These are phyloP conservation scores for Thunnus thynnus DNA, from an alignment of 2,113 vertebrate species.

Conservation along the genomic window DNA sequence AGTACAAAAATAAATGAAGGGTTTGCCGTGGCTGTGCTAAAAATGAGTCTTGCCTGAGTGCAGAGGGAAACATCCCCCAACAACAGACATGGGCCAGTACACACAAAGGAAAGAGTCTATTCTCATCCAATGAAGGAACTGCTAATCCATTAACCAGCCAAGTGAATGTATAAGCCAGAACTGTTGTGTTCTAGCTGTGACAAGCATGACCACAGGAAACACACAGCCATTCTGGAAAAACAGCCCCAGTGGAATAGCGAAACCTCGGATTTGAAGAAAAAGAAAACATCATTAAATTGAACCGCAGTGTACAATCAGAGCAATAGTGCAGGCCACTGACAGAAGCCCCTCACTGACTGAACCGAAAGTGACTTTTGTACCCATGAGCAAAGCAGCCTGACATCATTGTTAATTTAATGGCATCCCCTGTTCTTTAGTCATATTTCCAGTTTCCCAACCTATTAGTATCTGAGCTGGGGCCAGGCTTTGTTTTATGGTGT, in stretches of 20 bases:
- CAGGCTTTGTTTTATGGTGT: conserved; percentile 58
- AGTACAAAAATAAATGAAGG: conserved; percentile 8
- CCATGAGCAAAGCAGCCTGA: conserved; percentile 37
- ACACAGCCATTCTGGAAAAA: conserved; percentile 1
- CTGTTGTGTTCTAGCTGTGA: conserved; percentile 19
- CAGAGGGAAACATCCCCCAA: conserved; percentile 10
- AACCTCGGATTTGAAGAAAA: conserved; percentile 26
- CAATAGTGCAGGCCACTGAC: conserved; percentile 34
- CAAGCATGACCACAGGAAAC: conserved; percentile 42
- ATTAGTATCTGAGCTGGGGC: conserved; percentile 47
- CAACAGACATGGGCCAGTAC: conserved; percentile 33
- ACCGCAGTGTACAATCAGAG: conserved; percentile 25
- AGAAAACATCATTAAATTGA: conserved; percentile 56
- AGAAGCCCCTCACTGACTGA: conserved; percentile 33
- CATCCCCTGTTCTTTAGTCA: conserved; percentile 31
- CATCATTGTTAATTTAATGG: conserved; percentile 46
- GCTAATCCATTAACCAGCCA: conserved; percentile 60
- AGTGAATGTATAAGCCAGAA: conserved; percentile 23
- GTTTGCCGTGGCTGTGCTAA: conserved; percentile 5
- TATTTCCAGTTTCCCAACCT: conserved; percentile 54
- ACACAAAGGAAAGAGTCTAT: conserved; percentile 23
- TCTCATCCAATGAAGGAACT: conserved; percentile 35
- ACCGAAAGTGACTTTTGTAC: conserved; percentile 52
- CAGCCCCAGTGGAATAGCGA: not conserved
- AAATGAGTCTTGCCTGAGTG: conserved; percentile 5